These are phyloP conservation scores for Sciaenops ocellatus DNA, from an alignment of 2,797 vertebrate species.

Conservation along the genomic window DNA sequence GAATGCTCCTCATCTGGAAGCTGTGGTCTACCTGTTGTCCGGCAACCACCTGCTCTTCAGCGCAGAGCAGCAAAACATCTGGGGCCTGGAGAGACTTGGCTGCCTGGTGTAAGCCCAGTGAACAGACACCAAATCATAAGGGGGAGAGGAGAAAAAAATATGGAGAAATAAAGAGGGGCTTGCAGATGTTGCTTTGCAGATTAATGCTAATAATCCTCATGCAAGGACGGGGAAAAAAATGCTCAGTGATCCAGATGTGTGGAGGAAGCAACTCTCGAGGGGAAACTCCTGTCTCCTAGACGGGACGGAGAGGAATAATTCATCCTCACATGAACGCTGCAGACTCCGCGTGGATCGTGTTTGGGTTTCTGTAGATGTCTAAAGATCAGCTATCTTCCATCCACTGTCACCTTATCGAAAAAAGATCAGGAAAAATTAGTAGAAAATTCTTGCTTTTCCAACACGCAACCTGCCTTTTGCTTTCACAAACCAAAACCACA, in stretches of 20 bases:
- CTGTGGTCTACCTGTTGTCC: conserved; percentile 62
- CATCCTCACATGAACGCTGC: conserved; percentile 53
- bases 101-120: conserved; percentile 52
- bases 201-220: conserved; percentile 52
- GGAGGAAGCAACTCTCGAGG: conserved; percentile 66
- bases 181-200: conserved; percentile 63
- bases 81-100: conserved; percentile 52
- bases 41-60: conserved; percentile 70
- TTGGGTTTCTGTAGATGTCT: conserved; percentile 41
- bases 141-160: conserved; percentile 20
- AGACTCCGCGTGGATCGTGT: conserved; percentile 44
- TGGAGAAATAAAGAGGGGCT: conserved; percentile 37
- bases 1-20: conserved; percentile 41
- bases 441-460: neutral
- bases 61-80: conserved; percentile 64
- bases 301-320: conserved; percentile 64
- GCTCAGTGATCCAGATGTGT: conserved; percentile 68
- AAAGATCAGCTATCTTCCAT: conserved; percentile 25
- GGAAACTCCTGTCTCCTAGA: conserved; percentile 67
- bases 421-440: neutral
- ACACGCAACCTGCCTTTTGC: neutral
- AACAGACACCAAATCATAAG: conserved; percentile 54
- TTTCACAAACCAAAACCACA: conserved; percentile 2
- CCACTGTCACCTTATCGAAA: neutral
- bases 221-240: conserved; percentile 27